A percentile compares a stretch with the other conserved stretches of the same genome.
phyloP scores from a whole-genome alignment of 2,797 vertebrate genomes.

The Argentina silus region DNA sequence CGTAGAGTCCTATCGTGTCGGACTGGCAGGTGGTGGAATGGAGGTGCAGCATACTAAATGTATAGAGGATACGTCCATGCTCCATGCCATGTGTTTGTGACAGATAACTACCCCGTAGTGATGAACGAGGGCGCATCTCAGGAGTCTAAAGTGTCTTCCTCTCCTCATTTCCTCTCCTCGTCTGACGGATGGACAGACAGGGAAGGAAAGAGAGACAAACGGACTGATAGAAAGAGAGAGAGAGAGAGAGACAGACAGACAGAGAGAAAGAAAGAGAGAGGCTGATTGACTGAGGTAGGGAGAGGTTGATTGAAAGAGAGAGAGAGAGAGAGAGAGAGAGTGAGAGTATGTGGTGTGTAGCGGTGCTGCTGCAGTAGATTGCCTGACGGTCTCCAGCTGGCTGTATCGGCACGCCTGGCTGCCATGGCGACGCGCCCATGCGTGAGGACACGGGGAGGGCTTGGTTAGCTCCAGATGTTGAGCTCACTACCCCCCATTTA shows the following conservation, averaged over 20 bases:
- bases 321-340: not conserved
- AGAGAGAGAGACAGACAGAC: not conserved
- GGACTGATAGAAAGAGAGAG: not conserved
- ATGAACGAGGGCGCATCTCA: no score
- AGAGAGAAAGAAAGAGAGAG: not conserved
- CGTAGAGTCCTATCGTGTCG: not conserved
- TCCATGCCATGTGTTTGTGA: no score
- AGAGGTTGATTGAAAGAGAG: not conserved
- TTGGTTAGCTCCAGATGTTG: conserved; percentile 68
- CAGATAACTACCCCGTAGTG: no score
- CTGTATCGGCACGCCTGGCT: conserved; percentile 62
- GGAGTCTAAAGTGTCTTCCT: no score
- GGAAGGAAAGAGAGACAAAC: not conserved
- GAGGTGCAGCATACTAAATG: no score
- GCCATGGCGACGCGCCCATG: conserved; percentile 57
- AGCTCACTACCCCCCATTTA: conserved; percentile 63
- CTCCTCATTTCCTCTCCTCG: no score
- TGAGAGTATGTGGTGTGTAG: not conserved
- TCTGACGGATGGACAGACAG: not conserved
- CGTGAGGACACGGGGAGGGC: conserved; percentile 28
- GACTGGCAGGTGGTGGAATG: not conserved
- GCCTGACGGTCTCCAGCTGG: conserved; percentile 47
- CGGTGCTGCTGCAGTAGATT: conserved; percentile 2
- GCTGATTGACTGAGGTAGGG: not conserved
- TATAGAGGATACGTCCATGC: no score